Base-by-base conservation (phyloP, 2,797 vertebrate species). In the Holocentrus rufus region DNA sequence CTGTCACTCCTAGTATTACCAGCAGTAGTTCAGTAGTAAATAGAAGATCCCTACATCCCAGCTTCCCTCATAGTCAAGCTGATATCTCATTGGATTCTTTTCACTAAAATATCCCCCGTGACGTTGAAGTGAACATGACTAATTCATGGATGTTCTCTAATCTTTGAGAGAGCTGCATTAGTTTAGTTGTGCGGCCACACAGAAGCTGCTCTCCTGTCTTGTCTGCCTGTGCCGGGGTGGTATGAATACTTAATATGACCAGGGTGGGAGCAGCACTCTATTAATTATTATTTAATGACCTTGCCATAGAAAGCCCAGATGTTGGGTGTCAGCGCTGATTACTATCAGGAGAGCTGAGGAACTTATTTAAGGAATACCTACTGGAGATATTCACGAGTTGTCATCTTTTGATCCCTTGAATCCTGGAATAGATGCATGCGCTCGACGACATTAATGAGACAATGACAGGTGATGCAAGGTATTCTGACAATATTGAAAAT, bases 171-270 rank as follows among this genome's bases (percentile, higher is more conserved):
- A 39, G 22, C 25, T 49, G 27, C 34, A 60, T 76, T 30, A 6
- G 46, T 42, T 49, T 74, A 36, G 2, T 65, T 34, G 11, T 30
- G 14, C 0, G 1, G 25, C 52, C 18, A n/a, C 50, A 71, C 63
- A 27, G 23, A 34, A 14, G 34, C 64, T 66, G 7, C 54, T 57
- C 36, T 64, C 22, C 50, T 20, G 13, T 46, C 36, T 5, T 55
- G 49, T 76, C 59, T 71, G 30, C 64, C 20, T 66, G 15, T 58
- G 25, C 52, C 77, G 52, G 50, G 36, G 49, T 8, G 30, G 2
- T 71, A 85, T 92, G 63, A 89, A 92, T 90, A 79, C 64, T 91
- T 89, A 6, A 93, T 87, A 72, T 60, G 49, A 25, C 1, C 39
- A 18, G 11, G 50, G 60, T 79, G 61, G 76, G 63, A 58, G 58